A percentile compares a stretch with the other conserved stretches of the same genome.
phyloP scores from a whole-genome alignment of 2,113 vertebrate species.

The Rhodinocichla rosea region DNA sequence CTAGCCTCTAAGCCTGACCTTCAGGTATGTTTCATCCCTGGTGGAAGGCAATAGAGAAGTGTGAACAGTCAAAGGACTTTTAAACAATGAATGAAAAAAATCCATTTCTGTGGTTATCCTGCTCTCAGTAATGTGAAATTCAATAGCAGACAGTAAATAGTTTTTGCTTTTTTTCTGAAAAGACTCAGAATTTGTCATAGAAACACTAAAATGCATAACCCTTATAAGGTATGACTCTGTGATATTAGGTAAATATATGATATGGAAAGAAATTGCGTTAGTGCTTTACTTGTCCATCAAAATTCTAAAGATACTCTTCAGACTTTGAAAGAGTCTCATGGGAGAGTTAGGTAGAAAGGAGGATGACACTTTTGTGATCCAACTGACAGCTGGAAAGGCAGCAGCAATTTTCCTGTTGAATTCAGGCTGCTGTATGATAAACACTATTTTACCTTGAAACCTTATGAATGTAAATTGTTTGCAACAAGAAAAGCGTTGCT shows the following conservation, averaged over 20 bases:
- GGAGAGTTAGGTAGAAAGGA: background rate
- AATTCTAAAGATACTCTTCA: background rate
- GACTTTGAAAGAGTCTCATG: background rate
- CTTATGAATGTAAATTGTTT: background rate
- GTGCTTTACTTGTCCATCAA: background rate
- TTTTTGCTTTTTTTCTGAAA: background rate
- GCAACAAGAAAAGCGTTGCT: background rate
- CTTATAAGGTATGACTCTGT: background rate
- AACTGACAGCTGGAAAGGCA: conserved; percentile 5
- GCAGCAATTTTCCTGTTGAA: conserved; percentile 1
- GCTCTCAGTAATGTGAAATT: background rate
- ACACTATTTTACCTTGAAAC: background rate
- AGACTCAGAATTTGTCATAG: background rate
- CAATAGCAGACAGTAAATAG: background rate
- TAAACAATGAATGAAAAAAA: background rate
- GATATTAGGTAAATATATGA: background rate
- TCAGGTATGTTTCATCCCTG: background rate
- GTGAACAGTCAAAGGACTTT: background rate
- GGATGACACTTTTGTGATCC: background rate
- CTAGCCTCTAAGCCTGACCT: background rate
- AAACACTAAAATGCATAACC: background rate
- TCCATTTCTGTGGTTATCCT: background rate
- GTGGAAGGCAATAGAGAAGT: background rate
- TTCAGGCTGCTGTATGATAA: background rate
- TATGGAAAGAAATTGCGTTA: background rate